Base-by-base conservation (phyloP, 2,888 invertebrate genomes). In the Parapristionchus giblindavisi region DNA sequence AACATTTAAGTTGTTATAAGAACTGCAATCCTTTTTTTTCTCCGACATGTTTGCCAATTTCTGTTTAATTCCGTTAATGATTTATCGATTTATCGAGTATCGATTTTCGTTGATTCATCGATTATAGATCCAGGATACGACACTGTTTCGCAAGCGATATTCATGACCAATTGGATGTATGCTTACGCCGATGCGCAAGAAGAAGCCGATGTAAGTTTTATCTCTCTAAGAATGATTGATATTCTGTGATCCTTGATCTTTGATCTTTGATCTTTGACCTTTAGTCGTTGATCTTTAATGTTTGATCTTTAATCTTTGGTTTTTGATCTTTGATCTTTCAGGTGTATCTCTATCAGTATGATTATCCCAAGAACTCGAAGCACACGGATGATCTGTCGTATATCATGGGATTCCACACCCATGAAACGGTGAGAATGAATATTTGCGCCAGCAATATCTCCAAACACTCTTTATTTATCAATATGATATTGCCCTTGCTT, bases 341-440 rank as follows among this genome's bases (percentile, higher is more conserved):
- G 65, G 65, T 54, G 5, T 75, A 38, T 56, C 75, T 75, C 63
- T 75, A 75, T 34, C 36, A 58, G 5, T 75, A 65, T n/a, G 75
- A 65, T 43, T 65, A 65, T 63, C 65, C 63, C 0, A 38, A 34
- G 11, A 51, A 65, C 51, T 24, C 36, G 6, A 3, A 34, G 2
- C 75, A 75, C 38, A 54, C 65, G 3, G 75, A 52, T 34, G 75
- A 75, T 56, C 17, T 65, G 36, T 38, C n/a, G 11, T 65, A 54
- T 29, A 36, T 75, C 1, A 65, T 75, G 65, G 75, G 75, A 24
- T 34, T 75, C 32, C 75, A 75, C n/a, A 27, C 68, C 11, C 38
- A 52, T 51, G 21, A 61, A 24, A 40, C 54, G 70, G 68, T 68
- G 21, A 3, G 52, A 58, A 27, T 4, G 24, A 34, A n/a, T n/a